These are phyloP conservation scores for Psittacula derbiana DNA, from an alignment of 2,797 vertebrate genomes.

Conservation along the genomic window DNA sequence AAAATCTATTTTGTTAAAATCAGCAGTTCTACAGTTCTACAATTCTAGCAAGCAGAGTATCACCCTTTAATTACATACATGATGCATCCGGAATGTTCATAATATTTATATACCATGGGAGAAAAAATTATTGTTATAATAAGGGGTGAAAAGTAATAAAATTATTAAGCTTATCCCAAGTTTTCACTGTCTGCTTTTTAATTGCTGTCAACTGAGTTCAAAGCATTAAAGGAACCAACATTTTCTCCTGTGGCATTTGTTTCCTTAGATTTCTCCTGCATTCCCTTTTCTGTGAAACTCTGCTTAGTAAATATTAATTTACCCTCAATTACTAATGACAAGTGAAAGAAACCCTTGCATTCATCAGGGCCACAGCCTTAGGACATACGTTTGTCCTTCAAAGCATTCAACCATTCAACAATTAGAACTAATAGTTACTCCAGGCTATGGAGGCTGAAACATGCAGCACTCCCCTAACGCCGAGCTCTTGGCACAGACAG, in stretches of 20 bases:
- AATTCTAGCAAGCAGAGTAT: not conserved
- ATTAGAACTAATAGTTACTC: slow-evolving; percentile 80
- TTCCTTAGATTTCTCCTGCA: slow-evolving; percentile 42
- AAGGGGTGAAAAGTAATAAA: not conserved
- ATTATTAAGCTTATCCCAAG: slow-evolving; percentile 3
- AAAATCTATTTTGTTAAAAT: not conserved
- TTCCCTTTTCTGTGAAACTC: slow-evolving; percentile 59
- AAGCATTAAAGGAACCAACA: slow-evolving; percentile 12
- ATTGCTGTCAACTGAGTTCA: slow-evolving; percentile 42
- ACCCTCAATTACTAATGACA: slow-evolving; percentile 83
- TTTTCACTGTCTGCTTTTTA: slow-evolving; percentile 33
- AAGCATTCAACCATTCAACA: slow-evolving; percentile 78
- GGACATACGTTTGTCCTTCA: slow-evolving; percentile 78
- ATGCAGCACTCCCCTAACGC: slow-evolving; percentile 7
- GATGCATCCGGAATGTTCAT: not conserved
- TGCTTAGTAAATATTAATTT: slow-evolving; percentile 83
- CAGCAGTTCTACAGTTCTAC: not conserved
- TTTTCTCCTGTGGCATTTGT: not conserved
- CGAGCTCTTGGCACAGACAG: not conserved
- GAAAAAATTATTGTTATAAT: not conserved
- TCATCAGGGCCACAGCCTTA: slow-evolving; percentile 67
- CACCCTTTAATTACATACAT: not conserved
- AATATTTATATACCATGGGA: not conserved
- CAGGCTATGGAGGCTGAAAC: slow-evolving; percentile 64
- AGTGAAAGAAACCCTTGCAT: slow-evolving; percentile 75